Percentiles rank a stretch among this genome's conserved stretches.
Evolutionary conservation across 2,888 invertebrate species (phyloP).

Genomic region (Eretmocerus hayati): DNA sequence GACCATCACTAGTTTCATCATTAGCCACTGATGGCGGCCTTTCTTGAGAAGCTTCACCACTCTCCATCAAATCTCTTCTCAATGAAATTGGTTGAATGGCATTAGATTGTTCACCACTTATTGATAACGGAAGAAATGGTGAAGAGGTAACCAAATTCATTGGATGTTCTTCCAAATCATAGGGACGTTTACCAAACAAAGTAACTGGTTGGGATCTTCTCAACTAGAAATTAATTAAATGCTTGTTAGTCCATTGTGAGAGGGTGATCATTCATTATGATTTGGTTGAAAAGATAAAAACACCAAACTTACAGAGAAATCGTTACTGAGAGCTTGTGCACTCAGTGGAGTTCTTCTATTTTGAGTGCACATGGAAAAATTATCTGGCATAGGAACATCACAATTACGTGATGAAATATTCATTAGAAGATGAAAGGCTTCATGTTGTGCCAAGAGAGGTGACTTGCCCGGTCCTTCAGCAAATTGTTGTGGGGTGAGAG

Average conservation of each 20-base stretch:
- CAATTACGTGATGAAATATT: conserved; percentile 68
- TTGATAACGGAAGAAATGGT: conserved; percentile 12
- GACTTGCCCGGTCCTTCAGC: conserved; percentile 76
- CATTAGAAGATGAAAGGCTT: conserved; percentile 74
- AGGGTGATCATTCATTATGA: no score
- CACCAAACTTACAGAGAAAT: conserved; percentile 14
- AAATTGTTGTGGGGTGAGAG: conserved; percentile 73
- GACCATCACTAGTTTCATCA: conserved; percentile 24
- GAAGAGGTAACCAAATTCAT: conserved; percentile 18
- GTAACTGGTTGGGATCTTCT: conserved; percentile 15
- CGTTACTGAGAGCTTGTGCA: conserved; percentile 10
- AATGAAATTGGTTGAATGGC: conserved; percentile 5
- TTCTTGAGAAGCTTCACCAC: conserved; percentile 1
- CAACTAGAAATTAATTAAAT: conserved; percentile 10
- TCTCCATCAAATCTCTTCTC: conserved; percentile 7
- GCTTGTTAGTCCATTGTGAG: background rate
- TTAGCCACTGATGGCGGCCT: conserved; percentile 8
- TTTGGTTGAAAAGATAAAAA: no score
- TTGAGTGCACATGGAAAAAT: conserved; percentile 54
- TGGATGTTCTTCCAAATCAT: conserved; percentile 18
- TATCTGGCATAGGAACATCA: conserved; percentile 65
- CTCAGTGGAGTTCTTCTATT: conserved; percentile 22
- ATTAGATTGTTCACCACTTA: conserved; percentile 7
- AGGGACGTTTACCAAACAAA: conserved; percentile 13
- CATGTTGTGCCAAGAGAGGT: conserved; percentile 64